Conservation (phyloP, 1,140 invertebrate species). For the Nomia melanderi region DNA sequence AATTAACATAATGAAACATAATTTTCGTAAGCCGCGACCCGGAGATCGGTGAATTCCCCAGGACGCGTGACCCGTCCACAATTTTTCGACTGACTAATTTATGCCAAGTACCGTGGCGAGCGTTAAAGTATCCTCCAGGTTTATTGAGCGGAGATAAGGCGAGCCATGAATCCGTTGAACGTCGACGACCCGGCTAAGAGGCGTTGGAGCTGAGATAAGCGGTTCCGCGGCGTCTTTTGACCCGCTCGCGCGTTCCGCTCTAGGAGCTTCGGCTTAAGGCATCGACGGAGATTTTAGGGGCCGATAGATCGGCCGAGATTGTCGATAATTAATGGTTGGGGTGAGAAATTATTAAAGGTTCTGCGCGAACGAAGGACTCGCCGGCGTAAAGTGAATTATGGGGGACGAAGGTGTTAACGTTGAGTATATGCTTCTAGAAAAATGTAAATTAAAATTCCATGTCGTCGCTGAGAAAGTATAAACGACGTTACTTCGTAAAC, state of each 20-base stretch:
- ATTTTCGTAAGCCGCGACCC: no score
- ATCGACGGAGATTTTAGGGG: neutral
- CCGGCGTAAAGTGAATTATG: neutral
- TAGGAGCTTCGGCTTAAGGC: neutral
- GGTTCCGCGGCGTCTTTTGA: conserved; percentile 1
- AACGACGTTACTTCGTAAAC: no score
- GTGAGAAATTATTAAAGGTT: neutral
- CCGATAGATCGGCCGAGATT: conserved; percentile 10
- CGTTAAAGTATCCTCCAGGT: neutral
- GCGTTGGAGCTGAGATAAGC: conserved; percentile 9
- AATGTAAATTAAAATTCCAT: no score
- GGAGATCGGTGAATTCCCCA: no score
- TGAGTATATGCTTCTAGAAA: no score
- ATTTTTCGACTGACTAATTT: neutral
- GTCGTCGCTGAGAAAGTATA: no score
- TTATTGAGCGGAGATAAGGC: conserved; percentile 22
- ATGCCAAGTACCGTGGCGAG: neutral
- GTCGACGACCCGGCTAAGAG: neutral
- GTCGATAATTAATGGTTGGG: conserved; percentile 1
- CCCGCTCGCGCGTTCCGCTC: no score
- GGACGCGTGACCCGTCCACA: no score
- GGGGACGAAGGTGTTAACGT: neutral
- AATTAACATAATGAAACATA: no score
- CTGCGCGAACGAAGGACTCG: neutral
- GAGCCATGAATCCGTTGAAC: conserved; percentile 1